Base-by-base conservation (phyloP, 2,888 invertebrate genomes). In the Trimorus sp. region DNA sequence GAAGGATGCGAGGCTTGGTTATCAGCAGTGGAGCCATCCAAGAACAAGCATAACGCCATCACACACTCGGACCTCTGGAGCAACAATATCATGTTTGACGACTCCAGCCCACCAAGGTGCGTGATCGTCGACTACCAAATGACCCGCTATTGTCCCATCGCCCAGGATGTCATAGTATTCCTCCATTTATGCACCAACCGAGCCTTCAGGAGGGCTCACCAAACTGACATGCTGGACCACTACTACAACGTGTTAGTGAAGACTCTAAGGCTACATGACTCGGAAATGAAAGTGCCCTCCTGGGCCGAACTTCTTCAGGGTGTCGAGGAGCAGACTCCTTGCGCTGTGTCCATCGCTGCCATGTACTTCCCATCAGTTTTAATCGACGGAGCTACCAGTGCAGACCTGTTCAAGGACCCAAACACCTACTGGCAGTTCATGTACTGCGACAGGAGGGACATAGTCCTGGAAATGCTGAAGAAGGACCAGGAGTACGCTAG, bases 121-220 rank as follows among this genome's bases (percentile, higher is more conserved):
- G 88, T 94, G 42, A 88, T 96, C 9, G 94, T 96, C 1, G 96
- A 96, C 89, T 96, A 94, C 86, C 96, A 96, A 90, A 92, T 95
- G 63, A 92, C 93, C 0, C 92, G 94, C 37, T 95, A 94, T 49
- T 77, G 80, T 15, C 69, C 86, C 1, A 62, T 84, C 3, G 83
- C 82, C 6, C 77, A 84, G 8, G 85, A 85, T 65, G 83, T 70
- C 12, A 82, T 82, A 5, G 51, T 74, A 42, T 77, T 84, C 36
- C 66, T 85, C 8, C 82, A 85, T 48, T 9, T 83, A 26, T 83
- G 75, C 15, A 81, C 84, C 0, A 81, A 68, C 14, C 58, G 80
- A 5, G 62, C 63, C 4, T 83, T 76, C 16, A 82, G 75, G 12
- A 76, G 56, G 16, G 53, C 8, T n/a, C 65, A 73, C 12, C 83